phyloP scores from a whole-genome alignment of 2,113 vertebrate species.

The Amazona vittata region DNA sequence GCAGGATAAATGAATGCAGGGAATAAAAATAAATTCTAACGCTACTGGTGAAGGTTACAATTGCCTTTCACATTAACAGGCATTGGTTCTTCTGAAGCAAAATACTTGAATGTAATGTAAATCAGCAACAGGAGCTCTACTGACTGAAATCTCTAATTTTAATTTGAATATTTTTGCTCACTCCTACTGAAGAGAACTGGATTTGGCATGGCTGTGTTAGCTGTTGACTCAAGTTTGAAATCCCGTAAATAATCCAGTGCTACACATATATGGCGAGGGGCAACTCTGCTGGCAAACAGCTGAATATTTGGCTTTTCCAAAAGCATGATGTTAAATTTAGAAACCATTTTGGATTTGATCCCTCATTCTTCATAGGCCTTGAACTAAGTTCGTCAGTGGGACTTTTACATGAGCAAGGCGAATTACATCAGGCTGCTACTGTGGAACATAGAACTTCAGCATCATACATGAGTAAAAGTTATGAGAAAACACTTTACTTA shows the following conservation, averaged over 20 bases:
- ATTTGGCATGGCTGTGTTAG: neutral
- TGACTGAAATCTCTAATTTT: neutral
- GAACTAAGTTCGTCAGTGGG: neutral
- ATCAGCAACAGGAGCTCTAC: neutral
- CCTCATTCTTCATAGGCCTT: neutral
- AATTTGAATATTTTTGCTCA: neutral
- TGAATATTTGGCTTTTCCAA: slow-evolving; percentile 44
- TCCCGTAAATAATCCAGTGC: slow-evolving; percentile 30
- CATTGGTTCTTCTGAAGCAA: neutral
- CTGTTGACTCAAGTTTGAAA: slow-evolving; percentile 37
- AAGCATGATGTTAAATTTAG: slow-evolving; percentile 58
- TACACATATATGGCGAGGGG: slow-evolving; percentile 53
- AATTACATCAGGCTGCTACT: neutral
- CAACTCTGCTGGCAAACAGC: neutral
- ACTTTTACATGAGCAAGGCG: neutral
- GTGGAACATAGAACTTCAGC: neutral
- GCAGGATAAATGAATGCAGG: neutral
- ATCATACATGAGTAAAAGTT: neutral
- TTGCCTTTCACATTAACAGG: neutral
- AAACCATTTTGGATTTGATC: slow-evolving; percentile 23
- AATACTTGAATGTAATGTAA: neutral
- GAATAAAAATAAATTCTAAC: neutral
- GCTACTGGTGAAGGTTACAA: neutral
- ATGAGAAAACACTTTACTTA: neutral
- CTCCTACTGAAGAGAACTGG: neutral